A percentile compares a stretch with the other conserved stretches of the same genome.
phyloP scores from a whole-genome alignment of 2,113 vertebrate genomes.

The Callospermophilus lateralis region DNA sequence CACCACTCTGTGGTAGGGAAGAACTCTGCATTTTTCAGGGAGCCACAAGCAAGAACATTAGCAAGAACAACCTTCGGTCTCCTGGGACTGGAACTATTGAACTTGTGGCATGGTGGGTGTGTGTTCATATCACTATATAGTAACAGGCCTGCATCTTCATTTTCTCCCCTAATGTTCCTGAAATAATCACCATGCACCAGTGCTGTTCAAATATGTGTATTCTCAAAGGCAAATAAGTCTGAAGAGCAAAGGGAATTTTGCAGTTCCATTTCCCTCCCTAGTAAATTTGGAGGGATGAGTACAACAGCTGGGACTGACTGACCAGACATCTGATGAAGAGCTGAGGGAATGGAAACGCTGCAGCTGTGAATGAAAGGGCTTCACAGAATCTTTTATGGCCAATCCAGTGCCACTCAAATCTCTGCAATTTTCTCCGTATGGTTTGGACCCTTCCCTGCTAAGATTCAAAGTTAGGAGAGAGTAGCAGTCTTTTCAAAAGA shows the following conservation, averaged over 20 bases:
- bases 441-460: slow-evolving; percentile 24
- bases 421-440: slow-evolving; percentile 26
- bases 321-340: background rate
- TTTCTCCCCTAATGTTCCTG: background rate
- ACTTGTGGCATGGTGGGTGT: background rate
- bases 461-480: slow-evolving; percentile 39
- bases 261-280: background rate
- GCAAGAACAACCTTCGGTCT: background rate
- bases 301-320: background rate
- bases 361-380: background rate
- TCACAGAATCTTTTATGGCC: background rate
- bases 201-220: background rate
- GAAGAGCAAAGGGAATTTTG: background rate
- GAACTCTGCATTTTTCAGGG: background rate
- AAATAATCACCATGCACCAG: background rate
- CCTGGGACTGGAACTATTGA: background rate
- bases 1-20: background rate
- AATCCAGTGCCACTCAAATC: background rate
- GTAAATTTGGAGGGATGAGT: background rate
- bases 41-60: background rate
- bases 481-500: slow-evolving; percentile 63
- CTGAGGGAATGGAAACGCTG: background rate
- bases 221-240: slow-evolving; percentile 10
- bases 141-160: background rate
- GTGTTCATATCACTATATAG: background rate